Base-by-base conservation (phyloP, 2,797 vertebrate genomes). In the Betta splendens region DNA sequence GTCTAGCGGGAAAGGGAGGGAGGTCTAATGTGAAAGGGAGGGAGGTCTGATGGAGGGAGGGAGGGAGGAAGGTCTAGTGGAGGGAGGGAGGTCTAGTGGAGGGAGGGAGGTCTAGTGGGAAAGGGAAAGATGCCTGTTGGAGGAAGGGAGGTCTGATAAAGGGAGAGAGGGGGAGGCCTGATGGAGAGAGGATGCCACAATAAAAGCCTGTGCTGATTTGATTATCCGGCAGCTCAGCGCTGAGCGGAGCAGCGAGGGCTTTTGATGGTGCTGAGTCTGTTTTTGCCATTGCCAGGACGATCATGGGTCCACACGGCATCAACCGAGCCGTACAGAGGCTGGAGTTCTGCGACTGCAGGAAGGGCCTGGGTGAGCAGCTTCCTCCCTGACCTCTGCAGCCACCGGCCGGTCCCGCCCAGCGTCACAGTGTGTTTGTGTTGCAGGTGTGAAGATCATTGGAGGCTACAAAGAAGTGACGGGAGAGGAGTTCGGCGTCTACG, bases 401-500 rank as follows among this genome's bases (percentile, higher is more conserved):
- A n/a, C n/a, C n/a, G n/a, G n/a, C 32, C 22, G 35, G 28, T 4
- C 5, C n/a, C n/a, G n/a, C n/a, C n/a, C 9, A 20, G 21, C 45
- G 31, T 1, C 9, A 45, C 3, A n/a, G 1, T 39, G n/a, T 29
- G 12, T 69, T 21, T 32, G 15, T 2, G 5, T 47, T 8, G 2
- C 60, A 95, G 94, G 94, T 49, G 92, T 95, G 75, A 94, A 95
- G 80, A 90, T 96, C 57, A 93, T 94, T 18, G 93, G 94, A 20
- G 94, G 94, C 21, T 93, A 91, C 83, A 69, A 86, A 23, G 92
- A 92, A 56, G 69, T 87, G 68, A 94, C 88, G 0, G 90, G 92
- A 44, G 94, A 95, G 72, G 92, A 94, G 64, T 94, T 92, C 59
- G 94, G 94, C 16, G 91, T 96, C 85, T 95, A 91, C 76, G 88